phyloP scores from a whole-genome alignment of 2,888 invertebrate genomes.

The Euspilapteryx auroguttella region DNA sequence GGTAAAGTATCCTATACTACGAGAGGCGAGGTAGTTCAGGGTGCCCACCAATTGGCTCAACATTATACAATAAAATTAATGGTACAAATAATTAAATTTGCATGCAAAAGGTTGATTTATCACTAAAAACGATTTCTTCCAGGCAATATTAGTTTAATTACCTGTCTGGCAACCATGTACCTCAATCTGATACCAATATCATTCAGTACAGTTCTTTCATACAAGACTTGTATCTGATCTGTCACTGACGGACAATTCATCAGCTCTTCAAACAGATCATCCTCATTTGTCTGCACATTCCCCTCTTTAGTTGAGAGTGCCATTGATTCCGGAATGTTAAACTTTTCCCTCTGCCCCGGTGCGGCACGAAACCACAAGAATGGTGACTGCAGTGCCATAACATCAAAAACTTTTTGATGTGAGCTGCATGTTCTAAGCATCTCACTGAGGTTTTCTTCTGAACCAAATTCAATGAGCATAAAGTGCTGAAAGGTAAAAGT shows the following conservation, averaged over 20 bases:
- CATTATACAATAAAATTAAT: no score
- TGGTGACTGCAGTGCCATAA: conserved; percentile 68
- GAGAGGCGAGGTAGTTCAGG: no score
- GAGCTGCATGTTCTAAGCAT: conserved; percentile 58
- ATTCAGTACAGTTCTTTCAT: conserved; percentile 65
- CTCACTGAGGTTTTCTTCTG: conserved; percentile 50
- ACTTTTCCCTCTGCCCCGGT: conserved; percentile 19
- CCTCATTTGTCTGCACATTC: conserved; percentile 30
- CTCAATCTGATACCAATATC: conserved; percentile 75
- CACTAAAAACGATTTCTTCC: no score
- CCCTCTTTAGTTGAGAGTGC: conserved; percentile 40
- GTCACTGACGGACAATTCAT: conserved; percentile 55
- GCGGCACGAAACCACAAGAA: conserved; percentile 73
- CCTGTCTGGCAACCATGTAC: conserved; percentile 74
- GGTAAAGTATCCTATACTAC: no score
- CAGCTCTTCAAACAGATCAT: conserved; percentile 44
- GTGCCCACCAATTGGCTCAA: no score
- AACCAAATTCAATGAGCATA: conserved; percentile 73
- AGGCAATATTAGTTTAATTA: conserved; percentile 14
- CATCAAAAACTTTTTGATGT: conserved; percentile 57
- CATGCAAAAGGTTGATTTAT: no score
- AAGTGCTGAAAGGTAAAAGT: conserved; percentile 64
- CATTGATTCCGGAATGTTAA: conserved; percentile 8
- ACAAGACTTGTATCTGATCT: conserved; percentile 68
- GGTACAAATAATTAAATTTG: no score